Evolutionary conservation across 2,113 vertebrate genomes (phyloP), one percentile per base, ranked within the genome.

Genomic region (Nothoprocta pentlandii): DNA sequence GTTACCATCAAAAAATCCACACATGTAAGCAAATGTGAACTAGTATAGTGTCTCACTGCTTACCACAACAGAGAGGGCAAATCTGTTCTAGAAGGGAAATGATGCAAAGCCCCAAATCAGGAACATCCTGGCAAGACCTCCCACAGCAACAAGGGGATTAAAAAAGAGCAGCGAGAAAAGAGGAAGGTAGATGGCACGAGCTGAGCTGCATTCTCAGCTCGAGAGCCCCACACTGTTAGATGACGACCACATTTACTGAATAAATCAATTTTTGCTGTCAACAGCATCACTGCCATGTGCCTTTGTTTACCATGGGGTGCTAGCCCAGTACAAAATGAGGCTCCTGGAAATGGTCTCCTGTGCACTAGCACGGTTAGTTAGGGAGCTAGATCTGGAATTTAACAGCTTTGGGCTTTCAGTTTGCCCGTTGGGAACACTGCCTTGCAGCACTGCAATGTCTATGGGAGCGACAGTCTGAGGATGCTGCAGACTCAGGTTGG

Each of bases 11-110:
- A 83, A 93, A 96, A 85, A 51, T 88, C 85, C 80, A 39, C 77
- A 94, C 80, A 90, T 21, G 67, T 92, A 95, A 96, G 85, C 85
- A 96, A 96, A 93, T 90, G 80, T 79, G 83, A 92, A 66, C 69
- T 86, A 66, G 85, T 47, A 66, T 69, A 66, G 80, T 62, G 82
- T 84, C 78, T 94, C 51, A 22, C 61, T 96, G 77, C 61, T 94
- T 49, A 85, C 92, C 93, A 92, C 89, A 93, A 94, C 47, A 93
- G 81, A 96, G 82, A 61, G 68, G 62, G 53, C 66, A 75, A 84
- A 85, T 88, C 85, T 92, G 77, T 30, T 73, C 87, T 62, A 64
- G 74, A 92, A 87, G 30, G 66, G 92, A 93, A 94, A 89, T 73
- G 66, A 89, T 88, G 90, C 92, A 89, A 67, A 86, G 34, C 77